Percentiles rank a stretch among this genome's conserved stretches.
Conservation (phyloP, 1,140 invertebrate species). For the Drosophila arawakana region DNA sequence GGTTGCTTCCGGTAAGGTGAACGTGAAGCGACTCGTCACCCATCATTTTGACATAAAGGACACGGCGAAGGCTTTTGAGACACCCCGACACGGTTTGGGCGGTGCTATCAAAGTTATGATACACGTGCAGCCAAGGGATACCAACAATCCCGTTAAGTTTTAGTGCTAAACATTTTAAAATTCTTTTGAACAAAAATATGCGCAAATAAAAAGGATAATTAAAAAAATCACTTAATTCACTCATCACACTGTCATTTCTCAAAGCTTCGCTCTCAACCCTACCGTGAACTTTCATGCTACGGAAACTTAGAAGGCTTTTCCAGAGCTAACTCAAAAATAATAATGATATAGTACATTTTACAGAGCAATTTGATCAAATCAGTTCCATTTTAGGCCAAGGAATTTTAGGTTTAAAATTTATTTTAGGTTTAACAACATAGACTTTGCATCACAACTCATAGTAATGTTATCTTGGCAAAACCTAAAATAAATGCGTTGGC, state of each 20-base stretch:
- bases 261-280: too few species aligned
- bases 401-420: not conserved
- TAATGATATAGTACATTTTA: not conserved
- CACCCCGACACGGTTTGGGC: constrained; percentile 88
- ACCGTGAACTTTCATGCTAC: not conserved
- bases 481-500: constrained; percentile 5
- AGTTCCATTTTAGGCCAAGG: not conserved
- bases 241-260: too few species aligned
- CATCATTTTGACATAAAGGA: constrained; percentile 95
- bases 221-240: too few species aligned
- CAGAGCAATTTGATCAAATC: not conserved
- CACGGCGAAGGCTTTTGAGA: constrained; percentile 94
- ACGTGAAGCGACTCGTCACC: constrained; percentile 95
- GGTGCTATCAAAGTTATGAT: constrained; percentile 97
- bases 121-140: constrained; percentile 88
- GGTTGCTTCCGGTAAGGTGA: constrained; percentile 92
- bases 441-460: constrained; percentile 2
- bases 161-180: constrained; percentile 5
- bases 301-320: constrained; percentile 4
- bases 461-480: constrained; percentile 1
- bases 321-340: not conserved
- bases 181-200: not conserved
- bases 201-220: not conserved
- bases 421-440: constrained; percentile 2
- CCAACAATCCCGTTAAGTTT: constrained; percentile 84